These are phyloP conservation scores for Phenacoccus solenopsis DNA, from an alignment of 1,140 invertebrate species.

Conservation along the genomic window DNA sequence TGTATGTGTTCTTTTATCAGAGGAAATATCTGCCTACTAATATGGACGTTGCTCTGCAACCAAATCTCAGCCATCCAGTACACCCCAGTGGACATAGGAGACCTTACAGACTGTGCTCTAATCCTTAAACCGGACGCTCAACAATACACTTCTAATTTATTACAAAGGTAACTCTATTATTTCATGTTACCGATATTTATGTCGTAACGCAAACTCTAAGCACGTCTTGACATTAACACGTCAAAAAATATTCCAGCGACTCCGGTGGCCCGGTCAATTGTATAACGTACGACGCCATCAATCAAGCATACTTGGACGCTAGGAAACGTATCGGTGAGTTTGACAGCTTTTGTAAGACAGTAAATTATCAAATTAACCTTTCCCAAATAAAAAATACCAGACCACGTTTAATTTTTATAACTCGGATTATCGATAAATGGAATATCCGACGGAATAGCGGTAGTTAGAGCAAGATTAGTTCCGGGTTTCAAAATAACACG, in stretches of 20 bases:
- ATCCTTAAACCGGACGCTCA: not conserved
- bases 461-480: too few species aligned
- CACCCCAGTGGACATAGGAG: not conserved
- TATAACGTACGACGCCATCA: constrained; percentile 82
- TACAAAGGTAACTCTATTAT: not conserved
- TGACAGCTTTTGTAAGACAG: not conserved
- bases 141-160: not conserved
- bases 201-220: too few species aligned
- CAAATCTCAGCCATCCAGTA: not conserved
- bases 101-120: not conserved
- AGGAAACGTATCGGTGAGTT: constrained; percentile 69
- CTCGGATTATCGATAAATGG: too few species aligned
- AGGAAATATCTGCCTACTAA: not conserved
- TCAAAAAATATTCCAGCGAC: constrained; percentile 39
- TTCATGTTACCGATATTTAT: too few species aligned
- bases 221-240: too few species aligned
- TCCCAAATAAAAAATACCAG: too few species aligned
- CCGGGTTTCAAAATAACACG: too few species aligned
- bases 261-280: constrained; percentile 60
- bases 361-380: not conserved
- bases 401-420: too few species aligned
- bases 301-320: constrained; percentile 75
- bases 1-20: not conserved
- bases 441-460: too few species aligned
- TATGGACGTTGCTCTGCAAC: not conserved